A percentile compares a stretch with the other conserved stretches of the same genome.
phyloP scores from a whole-genome alignment of 1,140 invertebrate genomes.

The Oncopeltus fasciatus region DNA sequence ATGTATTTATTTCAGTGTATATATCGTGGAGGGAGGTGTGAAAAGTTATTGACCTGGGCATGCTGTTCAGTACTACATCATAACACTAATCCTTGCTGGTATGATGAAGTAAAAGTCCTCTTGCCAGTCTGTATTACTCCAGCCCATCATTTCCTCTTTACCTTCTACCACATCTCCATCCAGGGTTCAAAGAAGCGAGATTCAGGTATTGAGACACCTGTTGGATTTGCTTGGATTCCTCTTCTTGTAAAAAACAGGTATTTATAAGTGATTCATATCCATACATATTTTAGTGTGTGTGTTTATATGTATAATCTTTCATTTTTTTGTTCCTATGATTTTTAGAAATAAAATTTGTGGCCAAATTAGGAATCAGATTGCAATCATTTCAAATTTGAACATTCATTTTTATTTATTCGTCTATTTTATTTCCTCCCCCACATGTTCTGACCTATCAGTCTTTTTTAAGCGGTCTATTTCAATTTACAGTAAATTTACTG shows the following conservation, averaged over 20 bases:
- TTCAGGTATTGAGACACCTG: conserved; percentile 61
- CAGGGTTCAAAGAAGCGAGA: conserved; percentile 71
- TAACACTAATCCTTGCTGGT: conserved; percentile 64
- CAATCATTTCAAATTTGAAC: too few species aligned
- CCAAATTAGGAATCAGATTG: too few species aligned
- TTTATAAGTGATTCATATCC: too few species aligned
- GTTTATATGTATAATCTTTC: too few species aligned
- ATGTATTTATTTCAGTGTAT: conserved; percentile 49
- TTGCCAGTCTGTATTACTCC: conserved; percentile 61
- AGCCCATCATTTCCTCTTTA: conserved; percentile 74
- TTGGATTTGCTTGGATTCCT: conserved; percentile 84
- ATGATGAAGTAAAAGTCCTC: conserved; percentile 77
- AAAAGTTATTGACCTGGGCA: conserved; percentile 42
- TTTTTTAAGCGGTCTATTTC: too few species aligned
- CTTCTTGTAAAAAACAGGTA: conserved; percentile 46
- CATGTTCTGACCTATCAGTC: too few species aligned
- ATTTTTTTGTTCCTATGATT: too few species aligned
- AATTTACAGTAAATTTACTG: too few species aligned
- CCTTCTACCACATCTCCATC: conserved; percentile 78
- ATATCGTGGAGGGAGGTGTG: conserved; percentile 39
- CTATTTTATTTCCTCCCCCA: too few species aligned
- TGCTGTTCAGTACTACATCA: conserved; percentile 66
- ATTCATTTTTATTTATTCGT: too few species aligned
- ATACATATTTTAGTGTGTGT: conserved; percentile 8
- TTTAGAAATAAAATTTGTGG: too few species aligned